Evolutionary conservation across 2,888 invertebrate species (phyloP).

Genomic region (Mythimna pallens): DNA sequence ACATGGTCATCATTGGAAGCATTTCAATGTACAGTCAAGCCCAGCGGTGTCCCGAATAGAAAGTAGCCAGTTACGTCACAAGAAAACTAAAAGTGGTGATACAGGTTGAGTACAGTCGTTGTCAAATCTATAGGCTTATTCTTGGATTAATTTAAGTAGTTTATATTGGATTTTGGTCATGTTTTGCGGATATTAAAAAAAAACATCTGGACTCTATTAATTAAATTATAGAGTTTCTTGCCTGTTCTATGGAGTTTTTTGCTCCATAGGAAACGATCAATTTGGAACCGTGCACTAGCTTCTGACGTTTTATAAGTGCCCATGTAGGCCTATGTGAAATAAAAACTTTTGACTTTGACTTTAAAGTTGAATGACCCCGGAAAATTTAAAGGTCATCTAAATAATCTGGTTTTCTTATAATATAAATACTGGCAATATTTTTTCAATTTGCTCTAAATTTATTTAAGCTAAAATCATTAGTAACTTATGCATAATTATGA

Average conservation of each 20-base stretch:
- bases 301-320: no score
- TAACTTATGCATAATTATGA: background rate
- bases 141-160: constrained; percentile 13
- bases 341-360: no score
- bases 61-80: constrained; percentile 66
- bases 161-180: background rate
- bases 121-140: constrained; percentile 37
- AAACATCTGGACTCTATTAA: background rate
- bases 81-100: constrained; percentile 77
- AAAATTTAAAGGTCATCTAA: background rate
- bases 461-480: background rate
- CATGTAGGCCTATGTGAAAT: no score
- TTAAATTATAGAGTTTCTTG: no score
- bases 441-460: background rate
- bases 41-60: constrained; percentile 60
- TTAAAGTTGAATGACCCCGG: no score
- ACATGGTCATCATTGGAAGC: constrained; percentile 30
- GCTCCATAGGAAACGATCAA: no score
- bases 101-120: constrained; percentile 58
- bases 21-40: constrained; percentile 52
- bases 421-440: background rate
- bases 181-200: background rate
- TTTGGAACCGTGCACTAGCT: no score
- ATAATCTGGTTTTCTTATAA: no score
- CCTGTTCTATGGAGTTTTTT: no score